Base-by-base conservation (phyloP, 1,140 invertebrate genomes). In the Lasioglossum albipes region DNA sequence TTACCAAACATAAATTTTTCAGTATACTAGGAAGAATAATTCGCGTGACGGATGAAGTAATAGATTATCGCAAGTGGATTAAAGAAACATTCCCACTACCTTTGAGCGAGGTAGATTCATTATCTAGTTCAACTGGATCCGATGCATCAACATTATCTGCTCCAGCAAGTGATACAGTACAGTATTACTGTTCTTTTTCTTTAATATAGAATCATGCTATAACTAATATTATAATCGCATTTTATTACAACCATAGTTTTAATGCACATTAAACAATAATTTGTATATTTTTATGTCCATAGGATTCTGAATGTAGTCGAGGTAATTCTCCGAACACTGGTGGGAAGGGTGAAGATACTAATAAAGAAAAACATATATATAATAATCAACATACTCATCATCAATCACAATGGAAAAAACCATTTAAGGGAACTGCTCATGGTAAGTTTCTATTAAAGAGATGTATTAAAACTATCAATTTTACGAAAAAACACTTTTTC, bases 1-100 rank as follows among this genome's bases (percentile, higher is more conserved):
- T 59, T 62, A 20, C 5, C 57, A 78, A 42, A 75, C 70, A 84
- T 84, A 72, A 69, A 61, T 84, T 86, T 65, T 88, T 89, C 89
- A 96, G 96, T 93, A 97, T 98, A 91, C 94, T 99, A 81, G 97
- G 98, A 82, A 96, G 98, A 85, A 97, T 99, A 84, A 95, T 99
- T 76, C 95, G 97, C 84, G 96, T 99, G 76, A 98, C 98, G 20
- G 97, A 99, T 93, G 97, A 98, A 93, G 98, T 99, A 64, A 96
- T 99, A 87, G 95, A 97, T 70, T 99, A 99, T 92, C 95, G 98
- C 81, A 95, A 95, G 83, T 96, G 96, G 95, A 95, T 96, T 84
- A 95, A 95, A 81, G 94, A 95, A 88, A 95, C 94, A 86, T 96
- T 96, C 93, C 92, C 90, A 71, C 78, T 88, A 67, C 85, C 86